Conservation (phyloP, 1,140 invertebrate genomes). For the Akabosia matsudoensis region DNA sequence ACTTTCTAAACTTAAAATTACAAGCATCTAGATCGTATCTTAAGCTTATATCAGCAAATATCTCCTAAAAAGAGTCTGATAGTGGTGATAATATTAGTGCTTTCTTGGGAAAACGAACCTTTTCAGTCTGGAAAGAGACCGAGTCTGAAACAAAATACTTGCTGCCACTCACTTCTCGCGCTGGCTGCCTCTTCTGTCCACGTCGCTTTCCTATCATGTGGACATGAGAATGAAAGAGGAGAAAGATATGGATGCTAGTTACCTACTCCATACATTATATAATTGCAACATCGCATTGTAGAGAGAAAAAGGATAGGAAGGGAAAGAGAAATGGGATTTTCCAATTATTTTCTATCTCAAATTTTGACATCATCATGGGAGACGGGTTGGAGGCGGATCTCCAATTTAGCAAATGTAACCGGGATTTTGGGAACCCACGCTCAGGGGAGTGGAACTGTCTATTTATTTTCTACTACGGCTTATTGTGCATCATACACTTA, state of each 20-base stretch:
- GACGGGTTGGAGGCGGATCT: constrained; percentile 42
- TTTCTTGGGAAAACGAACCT: too few relatives aligned
- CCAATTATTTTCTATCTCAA: constrained; percentile 47
- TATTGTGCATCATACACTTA: not conserved
- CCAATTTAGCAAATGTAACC: constrained; percentile 23
- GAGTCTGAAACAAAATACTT: constrained; percentile 6
- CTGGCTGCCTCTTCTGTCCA: constrained; percentile 6
- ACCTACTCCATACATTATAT: too few relatives aligned
- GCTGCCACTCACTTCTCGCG: not conserved
- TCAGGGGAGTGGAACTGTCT: constrained; percentile 21
- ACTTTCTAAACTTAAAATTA: too few relatives aligned
- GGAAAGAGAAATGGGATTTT: constrained; percentile 46
- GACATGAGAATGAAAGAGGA: not conserved
- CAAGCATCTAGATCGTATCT: too few relatives aligned
- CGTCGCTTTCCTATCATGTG: constrained; percentile 12
- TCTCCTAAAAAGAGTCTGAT: too few relatives aligned
- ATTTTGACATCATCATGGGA: constrained; percentile 44
- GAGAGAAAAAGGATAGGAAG: constrained; percentile 1
- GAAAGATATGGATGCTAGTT: not conserved
- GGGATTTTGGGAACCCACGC: constrained; percentile 20
- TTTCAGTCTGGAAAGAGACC: too few relatives aligned
- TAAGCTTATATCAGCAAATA: too few relatives aligned
- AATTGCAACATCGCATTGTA: too few relatives aligned
- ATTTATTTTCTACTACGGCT: constrained; percentile 8
- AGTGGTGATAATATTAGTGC: too few relatives aligned